Evolutionary conservation across 2,797 vertebrate genomes (phyloP), one percentile per base, ranked within the genome.

Genomic region (Heterohyrax brucei): DNA sequence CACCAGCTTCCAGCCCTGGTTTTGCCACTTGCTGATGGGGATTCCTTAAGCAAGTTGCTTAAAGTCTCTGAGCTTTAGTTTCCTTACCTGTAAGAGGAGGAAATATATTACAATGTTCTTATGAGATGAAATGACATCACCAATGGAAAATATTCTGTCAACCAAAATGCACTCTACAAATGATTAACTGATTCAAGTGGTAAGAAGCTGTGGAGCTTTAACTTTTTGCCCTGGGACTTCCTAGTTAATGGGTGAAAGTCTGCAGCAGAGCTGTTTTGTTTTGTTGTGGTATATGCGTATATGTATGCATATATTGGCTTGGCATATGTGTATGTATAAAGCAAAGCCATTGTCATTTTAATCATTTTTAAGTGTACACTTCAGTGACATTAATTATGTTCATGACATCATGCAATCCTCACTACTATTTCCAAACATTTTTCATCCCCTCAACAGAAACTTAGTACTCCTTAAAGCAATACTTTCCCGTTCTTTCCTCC

Each of bases 61-160:
- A 39, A 44, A 87, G 33, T 64, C 77, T 68, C 82, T 78, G 87
- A 91, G 59, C 86, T 78, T 92, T 59, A 14, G 61, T 87, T 91
- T 68, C 92, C 56, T 73, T 9, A 16, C 87, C 84, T 73, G 26
- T 24, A 72, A 87, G 92, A 91, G 50, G 72, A 64, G 76, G 46
- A 91, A 89, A 50, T 48, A 28, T 4, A 30, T 83, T 66, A 48
- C n/a, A 86, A 75, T 81, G 19, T 64, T 91, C 53, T 89, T 85
- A 19, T 10, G 89, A 22, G 59, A 16, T 73, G 76, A 28, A 85
- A 85, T 84, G 96, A 89, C 46, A 48, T 77, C 81, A 82, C 4
- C 53, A 53, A 21, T n/a, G 59, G 77, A 89, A 95, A 96, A 85
- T 26, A 61, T 0, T 53, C 70, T 91, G 89, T 94, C 50, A 89